Percentiles rank a stretch among this genome's conserved stretches.
Conservation (phyloP, 2,888 invertebrate species). For the Phymatocera aterrima region DNA sequence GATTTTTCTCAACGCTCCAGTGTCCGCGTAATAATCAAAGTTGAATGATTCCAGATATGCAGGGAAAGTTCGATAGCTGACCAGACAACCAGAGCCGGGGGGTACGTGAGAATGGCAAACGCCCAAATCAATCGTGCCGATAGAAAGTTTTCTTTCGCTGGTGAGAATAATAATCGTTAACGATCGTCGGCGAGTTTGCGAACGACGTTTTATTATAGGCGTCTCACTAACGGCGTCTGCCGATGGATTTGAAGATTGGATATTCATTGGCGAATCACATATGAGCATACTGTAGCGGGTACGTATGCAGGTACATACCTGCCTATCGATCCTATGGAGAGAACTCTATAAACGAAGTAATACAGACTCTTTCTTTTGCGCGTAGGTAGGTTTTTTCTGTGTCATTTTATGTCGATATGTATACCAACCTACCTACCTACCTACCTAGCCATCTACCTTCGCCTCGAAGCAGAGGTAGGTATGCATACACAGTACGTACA, state of each 20-base stretch:
- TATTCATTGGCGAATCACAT: not conserved
- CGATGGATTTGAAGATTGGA: not conserved
- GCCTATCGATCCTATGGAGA: not conserved
- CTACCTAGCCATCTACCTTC: too few species aligned
- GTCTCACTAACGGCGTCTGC: not conserved
- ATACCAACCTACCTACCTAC: too few species aligned
- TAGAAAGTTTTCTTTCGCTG: conserved; percentile 6
- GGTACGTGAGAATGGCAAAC: not conserved
- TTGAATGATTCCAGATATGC: not conserved
- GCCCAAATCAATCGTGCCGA: not conserved
- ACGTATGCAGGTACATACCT: not conserved
- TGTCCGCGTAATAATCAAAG: not conserved
- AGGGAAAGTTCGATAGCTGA: not conserved
- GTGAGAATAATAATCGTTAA: not conserved
- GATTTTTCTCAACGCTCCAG: not conserved
- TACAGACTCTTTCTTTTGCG: not conserved
- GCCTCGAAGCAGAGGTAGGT: too few species aligned
- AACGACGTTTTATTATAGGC: too few species aligned
- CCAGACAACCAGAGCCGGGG: not conserved
- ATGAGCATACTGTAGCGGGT: too few species aligned
- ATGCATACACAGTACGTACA: not conserved
- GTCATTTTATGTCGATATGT: not conserved
- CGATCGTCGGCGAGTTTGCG: too few species aligned
- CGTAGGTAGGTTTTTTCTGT: conserved; percentile 9
- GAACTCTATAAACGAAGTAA: not conserved